phyloP scores from a whole-genome alignment of 2,113 vertebrate genomes.

The Lophochroa leadbeateri region DNA sequence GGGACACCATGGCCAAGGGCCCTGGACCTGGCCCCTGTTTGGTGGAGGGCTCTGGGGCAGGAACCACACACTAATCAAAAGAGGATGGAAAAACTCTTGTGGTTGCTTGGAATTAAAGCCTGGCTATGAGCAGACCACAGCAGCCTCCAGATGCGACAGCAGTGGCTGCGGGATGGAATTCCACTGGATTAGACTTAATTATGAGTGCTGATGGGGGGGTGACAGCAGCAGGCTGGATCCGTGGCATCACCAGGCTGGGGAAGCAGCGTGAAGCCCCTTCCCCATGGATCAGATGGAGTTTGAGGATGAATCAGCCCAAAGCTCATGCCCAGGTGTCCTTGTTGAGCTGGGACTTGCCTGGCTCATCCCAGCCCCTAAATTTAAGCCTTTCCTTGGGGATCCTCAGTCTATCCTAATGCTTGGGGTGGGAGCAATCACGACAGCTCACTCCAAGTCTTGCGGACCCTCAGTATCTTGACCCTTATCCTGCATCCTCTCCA shows the following conservation, averaged over 20 bases:
- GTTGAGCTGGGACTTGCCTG: background rate
- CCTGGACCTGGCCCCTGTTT: background rate
- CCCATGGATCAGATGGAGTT: rapidly evolving
- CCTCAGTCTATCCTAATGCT: background rate
- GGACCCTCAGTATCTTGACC: rapidly evolving
- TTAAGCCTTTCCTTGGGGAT: background rate
- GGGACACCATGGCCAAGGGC: rapidly evolving
- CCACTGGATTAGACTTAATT: background rate
- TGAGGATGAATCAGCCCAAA: rapidly evolving
- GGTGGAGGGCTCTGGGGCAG: background rate
- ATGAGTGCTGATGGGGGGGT: rapidly evolving
- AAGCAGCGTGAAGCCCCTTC: rapidly evolving
- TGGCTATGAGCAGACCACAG: background rate
- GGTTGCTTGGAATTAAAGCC: background rate
- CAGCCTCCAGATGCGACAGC: background rate
- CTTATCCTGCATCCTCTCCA: background rate
- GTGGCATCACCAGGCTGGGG: rapidly evolving
- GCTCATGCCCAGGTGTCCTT: rapidly evolving
- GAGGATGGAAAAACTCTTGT: constrained; percentile 17
- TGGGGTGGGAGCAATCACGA: background rate
- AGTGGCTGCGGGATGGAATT: background rate
- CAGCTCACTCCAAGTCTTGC: background rate
- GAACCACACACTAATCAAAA: background rate
- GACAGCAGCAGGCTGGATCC: background rate
- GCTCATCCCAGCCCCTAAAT: background rate